phyloP scores from a whole-genome alignment of 2,113 vertebrate genomes.

The Elachura formosa region DNA sequence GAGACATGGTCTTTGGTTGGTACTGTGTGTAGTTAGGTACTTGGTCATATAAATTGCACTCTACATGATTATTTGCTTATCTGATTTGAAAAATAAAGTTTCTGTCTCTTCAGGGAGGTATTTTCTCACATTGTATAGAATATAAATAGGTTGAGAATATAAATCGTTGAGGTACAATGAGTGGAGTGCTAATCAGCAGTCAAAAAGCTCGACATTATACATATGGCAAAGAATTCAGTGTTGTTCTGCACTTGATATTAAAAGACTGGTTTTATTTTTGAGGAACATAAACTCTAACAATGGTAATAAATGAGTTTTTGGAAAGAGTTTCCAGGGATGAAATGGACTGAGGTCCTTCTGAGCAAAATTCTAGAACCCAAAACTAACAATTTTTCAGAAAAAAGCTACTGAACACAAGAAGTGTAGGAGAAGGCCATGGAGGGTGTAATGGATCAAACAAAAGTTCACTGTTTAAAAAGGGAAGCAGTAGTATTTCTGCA shows the following conservation, averaged over 20 bases:
- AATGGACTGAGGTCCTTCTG: not conserved
- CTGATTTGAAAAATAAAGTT: not conserved
- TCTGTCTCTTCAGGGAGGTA: not conserved
- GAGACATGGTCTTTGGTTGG: not conserved
- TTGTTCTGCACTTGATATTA: not conserved
- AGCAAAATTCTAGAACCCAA: not conserved
- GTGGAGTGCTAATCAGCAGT: not conserved
- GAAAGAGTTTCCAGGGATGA: not conserved
- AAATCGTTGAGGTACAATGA: not conserved
- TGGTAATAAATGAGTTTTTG: not conserved
- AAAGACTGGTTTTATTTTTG: not conserved
- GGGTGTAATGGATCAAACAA: not conserved
- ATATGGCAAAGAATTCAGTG: not conserved
- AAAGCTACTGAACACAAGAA: not conserved
- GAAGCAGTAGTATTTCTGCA: not conserved
- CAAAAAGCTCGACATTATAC: constrained; percentile 8
- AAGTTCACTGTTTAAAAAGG: not conserved
- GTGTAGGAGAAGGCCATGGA: not conserved
- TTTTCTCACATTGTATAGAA: not conserved
- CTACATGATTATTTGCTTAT: not conserved
- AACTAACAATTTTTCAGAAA: not conserved
- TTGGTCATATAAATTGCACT: not conserved
- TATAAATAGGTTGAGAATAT: not conserved
- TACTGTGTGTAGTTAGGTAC: not conserved
- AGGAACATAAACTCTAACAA: not conserved